A percentile compares a stretch with the other conserved stretches of the same genome.
These are phyloP conservation scores for Podilymbus podiceps DNA, from an alignment of 2,113 vertebrate species.

Conservation along the genomic window DNA sequence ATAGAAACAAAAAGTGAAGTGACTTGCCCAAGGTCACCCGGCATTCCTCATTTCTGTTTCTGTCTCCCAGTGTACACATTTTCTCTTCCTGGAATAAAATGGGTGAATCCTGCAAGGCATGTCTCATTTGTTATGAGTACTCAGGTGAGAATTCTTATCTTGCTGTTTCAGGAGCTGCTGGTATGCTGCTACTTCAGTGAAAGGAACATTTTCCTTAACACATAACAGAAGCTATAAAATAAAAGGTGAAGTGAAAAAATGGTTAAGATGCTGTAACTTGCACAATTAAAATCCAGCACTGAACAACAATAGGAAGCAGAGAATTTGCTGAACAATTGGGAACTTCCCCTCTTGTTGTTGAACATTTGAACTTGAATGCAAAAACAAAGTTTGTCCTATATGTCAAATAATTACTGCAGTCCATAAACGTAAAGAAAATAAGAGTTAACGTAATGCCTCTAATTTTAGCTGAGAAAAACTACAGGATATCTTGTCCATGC, in stretches of 20 bases:
- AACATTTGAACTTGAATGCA: neutral
- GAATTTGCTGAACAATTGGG: neutral
- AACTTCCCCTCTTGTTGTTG: neutral
- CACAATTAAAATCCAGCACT: neutral
- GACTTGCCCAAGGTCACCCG: constrained; percentile 5
- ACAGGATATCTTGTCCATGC: neutral
- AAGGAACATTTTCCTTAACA: neutral
- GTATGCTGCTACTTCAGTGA: neutral
- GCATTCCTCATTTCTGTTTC: neutral
- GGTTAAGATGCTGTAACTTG: neutral
- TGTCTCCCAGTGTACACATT: neutral
- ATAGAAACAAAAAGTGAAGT: neutral
- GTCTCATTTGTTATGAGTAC: neutral
- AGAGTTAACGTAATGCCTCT: neutral
- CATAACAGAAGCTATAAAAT: neutral
- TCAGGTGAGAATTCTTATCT: constrained; percentile 51
- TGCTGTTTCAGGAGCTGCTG: constrained; percentile 16
- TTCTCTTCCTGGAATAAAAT: neutral
- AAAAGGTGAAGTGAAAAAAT: constrained; percentile 23
- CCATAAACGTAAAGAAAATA: neutral
- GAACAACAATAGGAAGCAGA: neutral
- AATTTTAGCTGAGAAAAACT: neutral
- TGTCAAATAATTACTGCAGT: neutral
- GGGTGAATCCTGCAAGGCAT: constrained; percentile 1
- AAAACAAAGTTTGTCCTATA: neutral